Evolutionary conservation across 2,113 vertebrate species (phyloP).

Genomic region (Menura novaehollandiae): DNA sequence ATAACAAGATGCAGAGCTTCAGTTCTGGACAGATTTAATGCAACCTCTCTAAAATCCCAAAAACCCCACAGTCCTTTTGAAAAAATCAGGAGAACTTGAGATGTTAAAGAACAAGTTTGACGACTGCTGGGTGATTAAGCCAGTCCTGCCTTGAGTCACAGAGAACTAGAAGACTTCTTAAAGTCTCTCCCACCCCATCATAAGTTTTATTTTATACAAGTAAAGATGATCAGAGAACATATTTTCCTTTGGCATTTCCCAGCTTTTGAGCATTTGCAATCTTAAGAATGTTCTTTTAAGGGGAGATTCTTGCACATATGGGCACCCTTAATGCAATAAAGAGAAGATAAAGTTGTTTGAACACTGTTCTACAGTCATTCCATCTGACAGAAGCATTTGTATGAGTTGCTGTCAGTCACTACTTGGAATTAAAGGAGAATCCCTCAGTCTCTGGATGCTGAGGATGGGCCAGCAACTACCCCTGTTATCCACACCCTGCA

Average conservation of each 20-base stretch:
- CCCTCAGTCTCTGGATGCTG: not conserved
- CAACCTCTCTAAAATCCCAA: not conserved
- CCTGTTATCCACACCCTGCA: not conserved
- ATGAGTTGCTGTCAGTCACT: not conserved
- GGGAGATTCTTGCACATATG: not conserved
- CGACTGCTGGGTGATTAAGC: not conserved
- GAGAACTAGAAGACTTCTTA: not conserved
- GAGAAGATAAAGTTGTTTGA: not conserved
- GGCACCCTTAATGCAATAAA: not conserved
- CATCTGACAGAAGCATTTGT: not conserved
- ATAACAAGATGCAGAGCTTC: not conserved
- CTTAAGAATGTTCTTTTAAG: not conserved
- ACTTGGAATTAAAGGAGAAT: not conserved
- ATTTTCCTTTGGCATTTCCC: not conserved
- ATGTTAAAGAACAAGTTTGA: not conserved
- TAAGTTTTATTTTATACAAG: not conserved
- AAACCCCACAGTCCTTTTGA: not conserved
- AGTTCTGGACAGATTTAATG: not conserved
- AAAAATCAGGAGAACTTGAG: not conserved
- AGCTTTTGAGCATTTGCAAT: not conserved
- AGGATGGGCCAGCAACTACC: accelerated
- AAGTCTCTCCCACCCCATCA: not conserved
- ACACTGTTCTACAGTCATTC: not conserved
- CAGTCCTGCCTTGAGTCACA: not conserved
- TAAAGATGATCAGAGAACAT: not conserved